Evolutionary conservation across 2,113 vertebrate species (phyloP).

Genomic region (Oenanthe melanoleuca): DNA sequence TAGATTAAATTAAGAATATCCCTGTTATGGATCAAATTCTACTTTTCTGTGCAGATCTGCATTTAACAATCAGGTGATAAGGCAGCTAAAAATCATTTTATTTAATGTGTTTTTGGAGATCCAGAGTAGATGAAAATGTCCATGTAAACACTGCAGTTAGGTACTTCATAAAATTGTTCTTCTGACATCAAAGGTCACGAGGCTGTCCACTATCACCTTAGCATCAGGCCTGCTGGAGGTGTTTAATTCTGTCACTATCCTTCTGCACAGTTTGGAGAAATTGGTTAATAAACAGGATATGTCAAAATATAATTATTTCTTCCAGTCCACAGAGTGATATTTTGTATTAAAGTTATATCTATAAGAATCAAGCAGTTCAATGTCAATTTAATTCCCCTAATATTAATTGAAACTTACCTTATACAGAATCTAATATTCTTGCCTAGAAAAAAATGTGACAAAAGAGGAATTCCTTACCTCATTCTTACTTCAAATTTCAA

Average conservation of each 20-base stretch:
- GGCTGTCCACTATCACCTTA: not conserved
- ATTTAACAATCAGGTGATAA: not conserved
- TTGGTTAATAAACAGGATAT: not conserved
- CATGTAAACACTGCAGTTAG: not conserved
- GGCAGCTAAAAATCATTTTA: not conserved
- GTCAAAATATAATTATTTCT: not conserved
- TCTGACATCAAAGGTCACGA: not conserved
- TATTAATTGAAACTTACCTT: not conserved
- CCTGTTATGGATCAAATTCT: not conserved
- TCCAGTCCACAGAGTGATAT: not conserved
- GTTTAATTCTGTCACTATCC: not conserved
- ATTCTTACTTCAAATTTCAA: not conserved
- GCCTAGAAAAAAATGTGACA: not conserved
- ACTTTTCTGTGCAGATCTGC: not conserved
- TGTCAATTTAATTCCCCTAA: not conserved
- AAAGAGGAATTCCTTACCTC: not conserved
- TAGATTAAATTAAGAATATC: not conserved
- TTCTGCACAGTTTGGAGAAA: not conserved
- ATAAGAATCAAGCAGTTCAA: not conserved
- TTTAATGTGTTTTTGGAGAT: not conserved
- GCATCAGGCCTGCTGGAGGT: not conserved
- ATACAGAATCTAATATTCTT: not conserved
- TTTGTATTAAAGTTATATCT: not conserved
- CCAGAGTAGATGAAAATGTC: not conserved
- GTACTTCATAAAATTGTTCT: not conserved